Conservation (phyloP, 2,797 vertebrate genomes). For the Denticeps clupeoides region DNA sequence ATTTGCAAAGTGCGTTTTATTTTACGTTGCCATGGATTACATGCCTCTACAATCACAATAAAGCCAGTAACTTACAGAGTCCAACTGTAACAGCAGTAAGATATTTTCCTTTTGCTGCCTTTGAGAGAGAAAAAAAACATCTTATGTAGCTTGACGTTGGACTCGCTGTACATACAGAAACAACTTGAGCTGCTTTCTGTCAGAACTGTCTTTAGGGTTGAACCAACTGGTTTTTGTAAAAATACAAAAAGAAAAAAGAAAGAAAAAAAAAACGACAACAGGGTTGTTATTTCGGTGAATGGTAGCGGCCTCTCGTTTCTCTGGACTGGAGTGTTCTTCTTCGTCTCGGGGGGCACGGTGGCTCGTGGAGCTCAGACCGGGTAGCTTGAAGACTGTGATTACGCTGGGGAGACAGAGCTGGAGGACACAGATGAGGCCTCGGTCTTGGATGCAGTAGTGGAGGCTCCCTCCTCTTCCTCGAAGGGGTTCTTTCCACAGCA, state of each 20-base stretch:
- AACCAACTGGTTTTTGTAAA: constrained; percentile 56
- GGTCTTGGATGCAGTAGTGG: constrained; percentile 74
- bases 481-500: constrained; percentile 95
- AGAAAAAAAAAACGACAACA: constrained; percentile 14
- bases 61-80: constrained; percentile 65
- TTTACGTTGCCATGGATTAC: constrained; percentile 68
- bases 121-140: constrained; percentile 35
- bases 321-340: constrained; percentile 51
- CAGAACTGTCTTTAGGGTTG: constrained; percentile 63
- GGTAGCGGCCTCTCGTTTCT: constrained; percentile 58
- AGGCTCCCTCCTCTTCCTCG: constrained; percentile 79
- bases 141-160: constrained; percentile 47
- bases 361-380: constrained; percentile 10
- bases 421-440: constrained; percentile 84
- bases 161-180: constrained; percentile 66
- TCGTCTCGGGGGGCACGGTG: constrained; percentile 33
- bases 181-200: constrained; percentile 54
- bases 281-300: constrained; percentile 52
- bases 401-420: constrained; percentile 92
- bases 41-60: constrained; percentile 72
- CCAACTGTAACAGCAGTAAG: constrained; percentile 52
- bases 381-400: constrained; percentile 37
- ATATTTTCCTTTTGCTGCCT: constrained; percentile 39
- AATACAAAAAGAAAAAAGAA: constrained; percentile 49
- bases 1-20: constrained; percentile 75